Evolutionary conservation across 2,888 invertebrate genomes (phyloP).

Genomic region (Dermolepida albohirtum): DNA sequence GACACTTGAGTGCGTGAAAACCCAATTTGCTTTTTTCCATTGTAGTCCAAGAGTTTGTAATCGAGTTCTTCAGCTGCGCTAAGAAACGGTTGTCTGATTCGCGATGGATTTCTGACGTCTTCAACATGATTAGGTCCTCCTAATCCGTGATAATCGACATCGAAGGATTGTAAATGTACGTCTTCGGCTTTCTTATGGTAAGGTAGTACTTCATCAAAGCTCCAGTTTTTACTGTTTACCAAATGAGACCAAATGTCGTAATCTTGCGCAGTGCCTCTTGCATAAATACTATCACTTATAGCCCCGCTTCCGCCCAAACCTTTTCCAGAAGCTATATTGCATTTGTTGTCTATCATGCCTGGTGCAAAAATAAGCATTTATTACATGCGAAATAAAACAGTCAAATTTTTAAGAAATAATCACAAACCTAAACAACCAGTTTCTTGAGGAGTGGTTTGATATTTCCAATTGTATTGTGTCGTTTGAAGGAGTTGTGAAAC

Average conservation of each 20-base stretch:
- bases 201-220: slow-evolving; percentile 43
- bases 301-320: slow-evolving; percentile 82
- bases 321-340: slow-evolving; percentile 74
- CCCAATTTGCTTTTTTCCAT: slow-evolving; percentile 55
- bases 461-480: slow-evolving; percentile 42
- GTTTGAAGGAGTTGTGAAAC: slow-evolving; percentile 31
- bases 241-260: slow-evolving; percentile 83
- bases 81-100: slow-evolving; percentile 39
- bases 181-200: slow-evolving; percentile 53
- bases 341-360: slow-evolving; percentile 76
- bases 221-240: slow-evolving; percentile 74
- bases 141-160: slow-evolving; percentile 44
- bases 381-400: neutral
- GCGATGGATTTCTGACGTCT: slow-evolving; percentile 34
- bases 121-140: slow-evolving; percentile 45
- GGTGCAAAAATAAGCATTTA: neutral
- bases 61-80: slow-evolving; percentile 54
- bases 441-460: slow-evolving; percentile 42
- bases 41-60: slow-evolving; percentile 33
- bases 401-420: neutral
- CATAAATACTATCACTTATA: slow-evolving; percentile 87
- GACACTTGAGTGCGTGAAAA: slow-evolving; percentile 62
- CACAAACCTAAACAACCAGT: slow-evolving; percentile 38
- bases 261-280: slow-evolving; percentile 84
- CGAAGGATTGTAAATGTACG: slow-evolving; percentile 53